Base-by-base conservation (phyloP, 2,113 vertebrate genomes). In the Notarius quadriscutis region DNA sequence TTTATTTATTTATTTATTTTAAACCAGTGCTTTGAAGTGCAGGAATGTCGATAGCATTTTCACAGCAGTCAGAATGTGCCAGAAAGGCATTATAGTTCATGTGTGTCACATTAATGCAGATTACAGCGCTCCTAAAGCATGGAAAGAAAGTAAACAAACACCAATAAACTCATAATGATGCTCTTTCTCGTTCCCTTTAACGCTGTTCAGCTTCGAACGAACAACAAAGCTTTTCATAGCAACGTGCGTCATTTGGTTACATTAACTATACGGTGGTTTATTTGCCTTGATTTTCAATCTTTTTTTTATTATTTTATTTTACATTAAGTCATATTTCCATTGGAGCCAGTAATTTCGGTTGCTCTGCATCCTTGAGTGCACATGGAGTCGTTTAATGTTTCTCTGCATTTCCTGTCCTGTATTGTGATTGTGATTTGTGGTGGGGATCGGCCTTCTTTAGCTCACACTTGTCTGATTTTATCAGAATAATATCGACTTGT, bases 61-160 rank as follows among this genome's bases (percentile, higher is more conserved):
- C 84, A 84, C 84, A 84, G 17, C 20, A 0, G 55, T 83, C 60
- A 89, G 91, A 93, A 94, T 89, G 89, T 74, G 51, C 55, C 87
- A 84, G 78, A 87, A 65, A 81, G 62, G 84, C 88, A 83, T 15
- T 15, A 22, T 83, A 58, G 84, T 89, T 91, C 90, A 93, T 91
- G 57, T 93, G 93, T 86, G 83, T 92, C 88, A 89, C 89, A 92
- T 94, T 94, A 93, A 91, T 93, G 85, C 86, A 83, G 86, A 91
- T 91, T 90, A 93, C 91, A 91, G 90, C 92, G 87, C 88, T 89
- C 90, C 89, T 58, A 88, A 89, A 91, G 83, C 50, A 10, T 88
- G 91, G 88, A 88, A 89, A 90, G 88, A 91, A 65, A 87, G 17
- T 51, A 87, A 83, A 92, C 85, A 93, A 92, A 91, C 90, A 85